These are phyloP conservation scores for Hippocampus barbouri DNA, from an alignment of 2,113 vertebrate species.

Conservation along the genomic window DNA sequence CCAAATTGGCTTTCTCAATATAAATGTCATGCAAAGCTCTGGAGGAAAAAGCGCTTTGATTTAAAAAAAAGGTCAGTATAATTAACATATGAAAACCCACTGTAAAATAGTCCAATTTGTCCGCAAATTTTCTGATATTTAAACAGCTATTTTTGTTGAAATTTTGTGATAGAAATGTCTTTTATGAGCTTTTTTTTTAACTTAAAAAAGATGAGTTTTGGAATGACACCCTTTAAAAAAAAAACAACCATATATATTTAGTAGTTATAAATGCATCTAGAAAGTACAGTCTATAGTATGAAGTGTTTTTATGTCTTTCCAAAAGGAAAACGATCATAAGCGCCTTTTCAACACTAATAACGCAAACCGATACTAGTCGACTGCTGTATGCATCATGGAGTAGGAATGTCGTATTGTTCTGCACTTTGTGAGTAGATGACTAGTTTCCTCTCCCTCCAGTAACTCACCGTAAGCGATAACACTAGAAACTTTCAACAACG, in stretches of 20 bases:
- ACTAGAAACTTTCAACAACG: constrained; percentile 19
- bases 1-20: neutral
- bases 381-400: constrained; percentile 72
- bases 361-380: constrained; percentile 80
- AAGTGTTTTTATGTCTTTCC: constrained; percentile 42
- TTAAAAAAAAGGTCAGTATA: neutral
- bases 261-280: constrained; percentile 17
- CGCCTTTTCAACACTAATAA: constrained; percentile 78
- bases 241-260: constrained; percentile 18
- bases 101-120: constrained; percentile 7
- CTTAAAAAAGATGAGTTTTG: constrained; percentile 37
- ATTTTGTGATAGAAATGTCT: constrained; percentile 52
- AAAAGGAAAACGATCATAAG: constrained; percentile 78
- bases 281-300: constrained; percentile 42
- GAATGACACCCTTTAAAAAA: constrained; percentile 56
- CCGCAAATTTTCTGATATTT: constrained; percentile 23
- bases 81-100: constrained; percentile 5
- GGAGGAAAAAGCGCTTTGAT: neutral
- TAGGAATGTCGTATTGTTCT: constrained; percentile 67
- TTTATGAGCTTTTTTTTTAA: constrained; percentile 30
- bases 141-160: constrained; percentile 38
- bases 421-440: constrained; percentile 75
- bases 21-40: neutral
- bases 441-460: constrained; percentile 39
- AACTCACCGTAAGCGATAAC: constrained; percentile 24